phyloP scores from a whole-genome alignment of 37 sponge, comb jelly and placozoan genomes.

The Mnemiopsis leidyi region DNA sequence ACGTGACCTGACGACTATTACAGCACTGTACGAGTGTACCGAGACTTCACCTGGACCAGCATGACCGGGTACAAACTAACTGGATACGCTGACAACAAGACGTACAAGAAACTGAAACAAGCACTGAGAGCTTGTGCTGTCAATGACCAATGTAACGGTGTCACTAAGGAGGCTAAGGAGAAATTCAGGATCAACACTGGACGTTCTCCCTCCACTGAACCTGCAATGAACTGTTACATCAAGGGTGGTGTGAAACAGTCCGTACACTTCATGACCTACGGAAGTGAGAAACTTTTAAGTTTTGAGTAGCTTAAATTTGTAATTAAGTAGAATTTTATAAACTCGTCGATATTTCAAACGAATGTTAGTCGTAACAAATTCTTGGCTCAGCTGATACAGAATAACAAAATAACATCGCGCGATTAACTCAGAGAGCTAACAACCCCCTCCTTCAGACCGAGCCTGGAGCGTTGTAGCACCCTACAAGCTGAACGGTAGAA shows the following conservation, averaged over 20 bases:
- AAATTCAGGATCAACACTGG: neutral
- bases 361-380: too few relatives aligned
- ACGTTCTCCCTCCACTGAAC: neutral
- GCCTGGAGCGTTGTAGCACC: neutral
- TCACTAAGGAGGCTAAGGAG: neutral
- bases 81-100: neutral
- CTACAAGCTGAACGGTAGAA: neutral
- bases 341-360: too few relatives aligned
- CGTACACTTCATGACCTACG: neutral
- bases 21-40: constrained; percentile 11
- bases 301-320: neutral
- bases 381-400: too few relatives aligned
- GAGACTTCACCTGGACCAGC: constrained; percentile 23
- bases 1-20: neutral
- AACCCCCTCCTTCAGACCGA: neutral
- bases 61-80: neutral
- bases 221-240: neutral
- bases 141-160: neutral
- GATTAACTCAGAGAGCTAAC: too few relatives aligned
- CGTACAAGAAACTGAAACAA: neutral
- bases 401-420: too few relatives aligned
- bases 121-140: neutral
- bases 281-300: neutral
- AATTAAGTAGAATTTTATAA: neutral
- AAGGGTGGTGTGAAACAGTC: neutral